Percentiles rank a stretch among this genome's conserved stretches.
These are phyloP conservation scores for Nibea coibor DNA, from an alignment of 2,113 vertebrate genomes.

Conservation along the genomic window DNA sequence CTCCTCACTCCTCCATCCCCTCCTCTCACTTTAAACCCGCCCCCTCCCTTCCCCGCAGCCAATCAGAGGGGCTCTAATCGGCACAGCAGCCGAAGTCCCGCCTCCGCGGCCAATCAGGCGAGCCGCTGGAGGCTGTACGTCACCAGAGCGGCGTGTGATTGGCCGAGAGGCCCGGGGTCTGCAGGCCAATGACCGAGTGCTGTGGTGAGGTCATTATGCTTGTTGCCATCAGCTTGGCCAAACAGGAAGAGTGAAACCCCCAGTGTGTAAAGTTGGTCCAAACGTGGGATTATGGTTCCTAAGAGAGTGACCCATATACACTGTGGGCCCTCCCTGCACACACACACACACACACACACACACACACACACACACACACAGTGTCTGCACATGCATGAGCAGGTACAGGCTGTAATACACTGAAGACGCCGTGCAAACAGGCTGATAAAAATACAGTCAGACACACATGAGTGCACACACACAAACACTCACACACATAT, in stretches of 20 bases:
- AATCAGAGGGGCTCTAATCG: conserved; percentile 65
- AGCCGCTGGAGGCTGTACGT: conserved; percentile 67
- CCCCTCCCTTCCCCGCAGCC: conserved; percentile 44
- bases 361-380: conserved; percentile 7
- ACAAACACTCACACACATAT: not conserved
- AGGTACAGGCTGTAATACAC: conserved; percentile 38
- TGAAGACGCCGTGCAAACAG: conserved; percentile 21
- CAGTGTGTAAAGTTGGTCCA: conserved; percentile 72
- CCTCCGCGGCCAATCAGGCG: conserved; percentile 66
- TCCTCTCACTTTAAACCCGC: not conserved
- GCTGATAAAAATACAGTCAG: conserved; percentile 16
- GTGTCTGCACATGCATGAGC: not conserved
- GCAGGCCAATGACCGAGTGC: conserved; percentile 81
- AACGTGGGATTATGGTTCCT: conserved; percentile 71
- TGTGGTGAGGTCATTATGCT: conserved; percentile 84
- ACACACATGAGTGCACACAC: conserved; percentile 9
- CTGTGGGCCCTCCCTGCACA: conserved; percentile 18
- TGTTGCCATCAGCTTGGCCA: conserved; percentile 86
- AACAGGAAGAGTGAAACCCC: conserved; percentile 80
- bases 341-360: conserved; percentile 30
- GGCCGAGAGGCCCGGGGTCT: conserved; percentile 65
- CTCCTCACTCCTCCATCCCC: conserved; percentile 9
- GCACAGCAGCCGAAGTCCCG: conserved; percentile 55
- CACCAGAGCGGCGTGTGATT: conserved; percentile 77
- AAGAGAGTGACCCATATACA: conserved; percentile 71